A percentile compares a stretch with the other conserved stretches of the same genome.
phyloP scores from a whole-genome alignment of 2,888 invertebrate genomes.

The Hetaerina titia region DNA sequence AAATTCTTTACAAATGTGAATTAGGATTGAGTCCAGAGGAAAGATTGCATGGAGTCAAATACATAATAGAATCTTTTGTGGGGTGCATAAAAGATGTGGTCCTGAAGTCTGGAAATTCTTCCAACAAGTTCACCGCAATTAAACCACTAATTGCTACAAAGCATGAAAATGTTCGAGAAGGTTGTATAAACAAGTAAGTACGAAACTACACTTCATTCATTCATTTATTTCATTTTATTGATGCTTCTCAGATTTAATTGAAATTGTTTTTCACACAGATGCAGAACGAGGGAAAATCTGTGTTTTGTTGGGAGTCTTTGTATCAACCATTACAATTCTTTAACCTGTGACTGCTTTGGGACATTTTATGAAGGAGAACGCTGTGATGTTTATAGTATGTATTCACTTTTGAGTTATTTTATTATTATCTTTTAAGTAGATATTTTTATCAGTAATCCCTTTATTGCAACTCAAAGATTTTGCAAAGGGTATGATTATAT shows the following conservation, averaged over 20 bases:
- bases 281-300: constrained; percentile 88
- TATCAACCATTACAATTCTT: constrained; percentile 93
- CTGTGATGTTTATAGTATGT: constrained; percentile 94
- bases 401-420: constrained; percentile 48
- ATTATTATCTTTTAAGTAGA: no score
- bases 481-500: not conserved
- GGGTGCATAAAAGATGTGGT: constrained; percentile 94
- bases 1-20: constrained; percentile 34
- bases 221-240: not conserved
- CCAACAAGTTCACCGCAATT: constrained; percentile 89
- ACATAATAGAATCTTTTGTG: constrained; percentile 95
- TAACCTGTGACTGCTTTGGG: constrained; percentile 95
- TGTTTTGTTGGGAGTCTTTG: constrained; percentile 94
- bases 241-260: not conserved
- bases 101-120: constrained; percentile 91
- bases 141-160: constrained; percentile 91
- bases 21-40: constrained; percentile 92
- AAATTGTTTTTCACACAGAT: constrained; percentile 76
- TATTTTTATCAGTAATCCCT: no score
- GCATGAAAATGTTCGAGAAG: constrained; percentile 93
- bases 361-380: constrained; percentile 94
- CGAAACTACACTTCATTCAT: not conserved
- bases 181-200: constrained; percentile 88
- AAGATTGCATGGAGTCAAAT: constrained; percentile 92
- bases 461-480: not conserved